These are phyloP conservation scores for Synergus japonicus DNA, from an alignment of 2,888 invertebrate species.

Conservation along the genomic window DNA sequence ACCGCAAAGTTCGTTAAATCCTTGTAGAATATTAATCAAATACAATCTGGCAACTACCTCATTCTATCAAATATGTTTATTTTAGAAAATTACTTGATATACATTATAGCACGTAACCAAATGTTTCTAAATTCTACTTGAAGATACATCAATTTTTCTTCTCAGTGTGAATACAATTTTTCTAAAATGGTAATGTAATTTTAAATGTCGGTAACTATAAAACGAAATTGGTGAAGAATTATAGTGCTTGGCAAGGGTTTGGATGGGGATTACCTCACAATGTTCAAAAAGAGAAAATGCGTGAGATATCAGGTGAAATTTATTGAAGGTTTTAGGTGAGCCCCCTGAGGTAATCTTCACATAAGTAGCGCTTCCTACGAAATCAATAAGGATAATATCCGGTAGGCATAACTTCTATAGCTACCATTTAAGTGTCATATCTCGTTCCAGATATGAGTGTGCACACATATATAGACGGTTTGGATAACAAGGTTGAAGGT, in stretches of 20 bases:
- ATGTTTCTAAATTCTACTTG: too few species aligned
- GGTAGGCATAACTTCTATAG: constrained; percentile 21
- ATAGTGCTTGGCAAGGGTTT: background rate
- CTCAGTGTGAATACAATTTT: too few species aligned
- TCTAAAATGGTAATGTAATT: background rate
- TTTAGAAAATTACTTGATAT: too few species aligned
- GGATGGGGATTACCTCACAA: background rate
- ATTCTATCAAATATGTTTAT: too few species aligned
- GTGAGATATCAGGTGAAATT: constrained; percentile 20
- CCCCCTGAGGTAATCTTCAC: background rate
- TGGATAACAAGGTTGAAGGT: constrained; percentile 13
- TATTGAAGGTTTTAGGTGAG: constrained; percentile 3
- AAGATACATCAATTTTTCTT: too few species aligned
- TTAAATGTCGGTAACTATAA: background rate
- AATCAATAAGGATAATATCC: constrained; percentile 28
- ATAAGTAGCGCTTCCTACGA: constrained; percentile 9
- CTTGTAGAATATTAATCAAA: background rate
- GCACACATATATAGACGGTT: background rate
- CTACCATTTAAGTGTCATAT: background rate
- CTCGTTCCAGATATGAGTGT: background rate
- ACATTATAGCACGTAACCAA: too few species aligned
- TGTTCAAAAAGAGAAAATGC: constrained; percentile 11
- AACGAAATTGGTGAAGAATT: background rate
- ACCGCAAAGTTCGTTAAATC: background rate
- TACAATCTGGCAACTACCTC: background rate